phyloP scores from a whole-genome alignment of 2,113 vertebrate species.

The Echinops telfairi region DNA sequence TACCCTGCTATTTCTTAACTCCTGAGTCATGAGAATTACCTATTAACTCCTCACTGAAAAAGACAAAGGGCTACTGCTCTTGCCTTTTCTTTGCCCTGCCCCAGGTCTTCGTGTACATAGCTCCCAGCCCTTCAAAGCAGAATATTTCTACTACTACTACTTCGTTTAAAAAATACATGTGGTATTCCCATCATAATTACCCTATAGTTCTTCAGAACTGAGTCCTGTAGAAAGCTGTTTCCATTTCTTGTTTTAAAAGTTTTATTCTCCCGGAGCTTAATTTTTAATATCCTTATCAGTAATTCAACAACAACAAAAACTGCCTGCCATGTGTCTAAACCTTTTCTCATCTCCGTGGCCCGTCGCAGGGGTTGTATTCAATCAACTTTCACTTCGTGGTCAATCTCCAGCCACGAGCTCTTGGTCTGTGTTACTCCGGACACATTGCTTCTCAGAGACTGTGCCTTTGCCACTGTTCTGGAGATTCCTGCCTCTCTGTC shows the following conservation, averaged over 20 bases:
- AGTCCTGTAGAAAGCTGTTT: background rate
- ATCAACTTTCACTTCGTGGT: slow-evolving; percentile 1
- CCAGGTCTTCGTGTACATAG: background rate
- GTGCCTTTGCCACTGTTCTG: background rate
- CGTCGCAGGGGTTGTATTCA: background rate
- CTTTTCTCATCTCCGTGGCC: background rate
- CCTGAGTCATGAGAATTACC: background rate
- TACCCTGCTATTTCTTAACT: background rate
- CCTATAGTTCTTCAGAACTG: background rate
- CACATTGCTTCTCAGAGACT: background rate
- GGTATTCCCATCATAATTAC: background rate
- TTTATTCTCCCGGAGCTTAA: too few species aligned
- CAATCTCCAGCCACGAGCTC: background rate
- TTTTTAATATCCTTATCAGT: background rate
- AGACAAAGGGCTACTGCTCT: background rate
- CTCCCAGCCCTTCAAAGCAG: background rate
- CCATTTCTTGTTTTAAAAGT: background rate
- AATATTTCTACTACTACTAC: background rate
- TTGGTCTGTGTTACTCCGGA: too few species aligned
- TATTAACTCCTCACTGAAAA: background rate
- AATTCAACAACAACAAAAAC: background rate
- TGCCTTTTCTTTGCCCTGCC: background rate
- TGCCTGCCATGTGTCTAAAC: background rate
- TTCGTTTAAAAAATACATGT: background rate
- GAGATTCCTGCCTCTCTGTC: background rate